These are phyloP conservation scores for Rana temporaria DNA, from an alignment of 2,113 vertebrate species.

Conservation along the genomic window DNA sequence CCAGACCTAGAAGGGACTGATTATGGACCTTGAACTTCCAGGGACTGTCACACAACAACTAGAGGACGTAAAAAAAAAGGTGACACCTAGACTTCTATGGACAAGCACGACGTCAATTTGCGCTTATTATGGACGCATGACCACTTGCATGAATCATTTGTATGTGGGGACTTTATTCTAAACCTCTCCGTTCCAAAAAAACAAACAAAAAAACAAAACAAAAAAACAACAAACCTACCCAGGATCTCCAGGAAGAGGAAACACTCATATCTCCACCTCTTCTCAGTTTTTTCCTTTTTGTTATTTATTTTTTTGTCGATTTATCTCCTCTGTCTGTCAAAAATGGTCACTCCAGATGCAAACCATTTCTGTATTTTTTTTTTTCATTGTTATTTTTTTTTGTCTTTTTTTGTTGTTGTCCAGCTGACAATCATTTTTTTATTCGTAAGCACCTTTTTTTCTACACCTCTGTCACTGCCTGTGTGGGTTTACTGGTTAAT, in stretches of 20 bases:
- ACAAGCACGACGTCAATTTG: slow-evolving; percentile 92
- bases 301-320: slow-evolving; percentile 59
- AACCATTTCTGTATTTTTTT: slow-evolving; percentile 71
- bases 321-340: slow-evolving; percentile 64
- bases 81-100: slow-evolving; percentile 82
- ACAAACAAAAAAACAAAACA: no score
- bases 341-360: slow-evolving; percentile 87
- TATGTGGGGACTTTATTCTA: slow-evolving; percentile 85
- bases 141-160: slow-evolving; percentile 95
- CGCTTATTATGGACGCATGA: slow-evolving; percentile 94
- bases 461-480: slow-evolving; percentile 98
- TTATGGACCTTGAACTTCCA: slow-evolving; percentile 73
- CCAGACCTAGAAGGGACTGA: slow-evolving; percentile 68
- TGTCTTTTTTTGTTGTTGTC: slow-evolving; percentile 79
- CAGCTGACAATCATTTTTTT: slow-evolving; percentile 99
- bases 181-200: slow-evolving; percentile 75
- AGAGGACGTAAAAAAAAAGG: slow-evolving; percentile 80
- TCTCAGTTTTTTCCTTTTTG: slow-evolving; percentile 65
- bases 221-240: slow-evolving; percentile 75
- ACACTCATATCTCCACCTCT: slow-evolving; percentile 84
- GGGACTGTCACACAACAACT: slow-evolving; percentile 79
- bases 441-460: slow-evolving; percentile 99
- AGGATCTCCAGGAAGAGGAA: slow-evolving; percentile 92
- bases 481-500: slow-evolving; percentile 97
- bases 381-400: slow-evolving; percentile 59